Evolutionary conservation across 92 coral and sea anemone genomes (phyloP).

Genomic region (Palythoa grandis): DNA sequence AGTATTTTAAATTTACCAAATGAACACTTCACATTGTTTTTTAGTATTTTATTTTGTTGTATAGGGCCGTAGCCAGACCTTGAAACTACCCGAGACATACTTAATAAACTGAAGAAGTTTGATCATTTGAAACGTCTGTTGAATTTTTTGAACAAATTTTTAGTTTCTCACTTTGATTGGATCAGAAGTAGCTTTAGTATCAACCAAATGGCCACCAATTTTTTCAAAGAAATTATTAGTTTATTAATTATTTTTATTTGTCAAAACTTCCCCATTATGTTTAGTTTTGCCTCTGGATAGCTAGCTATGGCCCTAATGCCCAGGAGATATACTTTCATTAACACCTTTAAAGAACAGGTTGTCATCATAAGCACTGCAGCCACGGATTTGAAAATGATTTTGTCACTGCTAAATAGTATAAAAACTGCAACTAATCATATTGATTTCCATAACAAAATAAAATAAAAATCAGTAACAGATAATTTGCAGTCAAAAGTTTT

Average conservation of each 20-base stretch:
- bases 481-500: too few species aligned
- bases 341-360: too few species aligned
- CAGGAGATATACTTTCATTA: not conserved
- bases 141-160: not conserved
- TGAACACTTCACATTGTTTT: not conserved
- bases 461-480: too few species aligned
- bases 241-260: not conserved
- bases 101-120: not conserved
- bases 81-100: not conserved
- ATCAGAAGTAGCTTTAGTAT: not conserved
- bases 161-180: not conserved
- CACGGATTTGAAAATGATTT: too few species aligned
- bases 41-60: not conserved
- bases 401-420: too few species aligned
- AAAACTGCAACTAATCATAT: too few species aligned
- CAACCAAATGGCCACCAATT: not conserved
- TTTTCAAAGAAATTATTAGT: not conserved
- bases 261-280: not conserved
- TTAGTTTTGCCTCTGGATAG: not conserved
- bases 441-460: too few species aligned
- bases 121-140: not conserved
- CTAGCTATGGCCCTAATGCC: not conserved
- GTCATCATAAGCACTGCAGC: too few species aligned
- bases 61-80: constrained; percentile 23
- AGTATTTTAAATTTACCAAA: not conserved